Evolutionary conservation across 2,888 invertebrate species (phyloP), one percentile per base, ranked within the genome.

Genomic region (Aleiodes testaceus): DNA sequence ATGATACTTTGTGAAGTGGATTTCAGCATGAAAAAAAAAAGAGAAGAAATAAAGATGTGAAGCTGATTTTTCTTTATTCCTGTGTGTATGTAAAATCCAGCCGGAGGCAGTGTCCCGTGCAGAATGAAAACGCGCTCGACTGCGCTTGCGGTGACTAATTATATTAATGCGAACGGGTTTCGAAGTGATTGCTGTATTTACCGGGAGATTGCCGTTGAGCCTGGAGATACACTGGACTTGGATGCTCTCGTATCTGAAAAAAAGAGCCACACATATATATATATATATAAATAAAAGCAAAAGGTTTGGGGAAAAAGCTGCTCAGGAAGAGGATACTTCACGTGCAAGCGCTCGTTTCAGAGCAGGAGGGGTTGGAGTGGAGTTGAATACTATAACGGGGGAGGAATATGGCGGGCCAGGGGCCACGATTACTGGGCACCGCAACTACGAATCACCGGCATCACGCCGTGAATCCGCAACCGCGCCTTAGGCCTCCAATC

Each of bases 401-500:
- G 81, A 81, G 81, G 80, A 83, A 83, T 78, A 84, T 81, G 83
- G 82, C 81, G 84, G 83, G 81, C 79, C 77, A 77, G 75, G 75
- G 79, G 79, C 72, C 79, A 80, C 82, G 86, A 87, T 87, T 86
- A 87, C 86, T 87, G 87, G 87, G 87, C 83, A 87, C 79, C 78
- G 78, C 77, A 83, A 85, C 84, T 85, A 84, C 87, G 87, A 87
- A 87, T 87, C 87, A 85, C 85, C 85, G 86, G 85, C 86, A 86
- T 87, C 86, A 85, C 85, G 84, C 83, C 84, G 82, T 80, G 83
- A 82, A 87, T 86, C 85, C 84, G 83, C 82, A 85, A 85, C 83
- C 84, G 82, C 78, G 87, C 87, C 87, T 75, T 79, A 87, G 87
- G 87, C 87, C 85, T 79, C 87, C 87, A 87, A 87, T 87, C 87